These are phyloP conservation scores for Colaptes auratus DNA, from an alignment of 2,113 vertebrate species.

Conservation along the genomic window DNA sequence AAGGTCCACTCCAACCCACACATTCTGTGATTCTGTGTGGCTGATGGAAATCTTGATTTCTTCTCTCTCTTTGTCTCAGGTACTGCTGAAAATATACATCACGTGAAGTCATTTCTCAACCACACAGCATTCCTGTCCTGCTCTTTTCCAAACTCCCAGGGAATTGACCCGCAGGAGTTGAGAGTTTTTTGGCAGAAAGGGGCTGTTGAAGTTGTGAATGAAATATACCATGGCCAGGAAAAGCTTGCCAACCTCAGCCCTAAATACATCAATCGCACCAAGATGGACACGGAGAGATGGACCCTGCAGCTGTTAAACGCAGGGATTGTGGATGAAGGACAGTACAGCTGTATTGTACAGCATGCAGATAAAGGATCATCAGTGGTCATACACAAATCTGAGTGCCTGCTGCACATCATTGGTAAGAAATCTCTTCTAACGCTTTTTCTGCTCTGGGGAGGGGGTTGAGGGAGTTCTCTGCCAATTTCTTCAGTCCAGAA, in stretches of 20 bases:
- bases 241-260: conserved; percentile 10
- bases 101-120: conserved; percentile 38
- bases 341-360: conserved; percentile 28
- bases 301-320: conserved; percentile 44
- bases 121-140: conserved; percentile 55
- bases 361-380: background rate
- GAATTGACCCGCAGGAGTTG: background rate
- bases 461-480: background rate
- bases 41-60: background rate
- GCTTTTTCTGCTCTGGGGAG: background rate
- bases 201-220: background rate
- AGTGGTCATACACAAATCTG: conserved; percentile 20
- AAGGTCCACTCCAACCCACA: too few relatives aligned
- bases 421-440: conserved; percentile 29
- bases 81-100: background rate
- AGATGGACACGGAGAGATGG: conserved; percentile 43
- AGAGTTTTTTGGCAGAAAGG: conserved; percentile 59
- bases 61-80: conserved; percentile 27
- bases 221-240: conserved; percentile 30
- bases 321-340: conserved; percentile 30
- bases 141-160: conserved; percentile 37
- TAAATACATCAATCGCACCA: conserved; percentile 57
- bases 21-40: background rate
- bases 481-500: background rate
- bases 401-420: conserved; percentile 11